Evolutionary conservation across 2,113 vertebrate genomes (phyloP).

Genomic region (Corydoras maculifer): DNA sequence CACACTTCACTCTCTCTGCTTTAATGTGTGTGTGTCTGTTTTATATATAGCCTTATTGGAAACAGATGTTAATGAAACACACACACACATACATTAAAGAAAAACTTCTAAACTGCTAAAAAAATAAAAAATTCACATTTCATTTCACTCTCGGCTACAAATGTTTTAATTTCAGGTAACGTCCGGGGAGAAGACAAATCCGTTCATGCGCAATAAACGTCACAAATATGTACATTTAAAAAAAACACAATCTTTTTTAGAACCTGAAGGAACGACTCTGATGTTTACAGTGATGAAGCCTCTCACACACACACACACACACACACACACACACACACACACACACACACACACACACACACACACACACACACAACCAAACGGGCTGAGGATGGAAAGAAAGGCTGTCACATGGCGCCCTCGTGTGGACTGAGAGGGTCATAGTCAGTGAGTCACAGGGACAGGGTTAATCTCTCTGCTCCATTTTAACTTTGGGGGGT

Average conservation of each 20-base stretch:
- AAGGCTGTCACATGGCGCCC: slow-evolving; percentile 7
- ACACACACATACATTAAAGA: no score
- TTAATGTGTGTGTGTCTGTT: no score
- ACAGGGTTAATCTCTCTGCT: slow-evolving; percentile 71
- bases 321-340: not conserved
- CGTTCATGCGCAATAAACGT: slow-evolving; percentile 12
- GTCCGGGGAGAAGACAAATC: not conserved
- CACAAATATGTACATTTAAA: slow-evolving; percentile 39
- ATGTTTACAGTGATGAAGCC: not conserved
- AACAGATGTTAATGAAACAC: no score
- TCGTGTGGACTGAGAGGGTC: slow-evolving; percentile 11
- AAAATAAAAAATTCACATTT: no score
- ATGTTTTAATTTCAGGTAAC: no score
- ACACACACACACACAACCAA: not conserved
- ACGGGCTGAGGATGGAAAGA: slow-evolving; percentile 5
- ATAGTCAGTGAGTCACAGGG: not conserved
- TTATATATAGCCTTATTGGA: no score
- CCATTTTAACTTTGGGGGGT: slow-evolving; percentile 99
- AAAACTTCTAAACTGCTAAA: no score
- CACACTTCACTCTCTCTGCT: no score
- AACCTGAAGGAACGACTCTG: not conserved
- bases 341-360: not conserved
- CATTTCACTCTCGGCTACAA: no score
- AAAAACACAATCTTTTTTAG: not conserved
- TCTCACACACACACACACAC: not conserved